These are phyloP conservation scores for Teleopsis dalmanni DNA, from an alignment of 1,140 invertebrate species.

Conservation along the genomic window DNA sequence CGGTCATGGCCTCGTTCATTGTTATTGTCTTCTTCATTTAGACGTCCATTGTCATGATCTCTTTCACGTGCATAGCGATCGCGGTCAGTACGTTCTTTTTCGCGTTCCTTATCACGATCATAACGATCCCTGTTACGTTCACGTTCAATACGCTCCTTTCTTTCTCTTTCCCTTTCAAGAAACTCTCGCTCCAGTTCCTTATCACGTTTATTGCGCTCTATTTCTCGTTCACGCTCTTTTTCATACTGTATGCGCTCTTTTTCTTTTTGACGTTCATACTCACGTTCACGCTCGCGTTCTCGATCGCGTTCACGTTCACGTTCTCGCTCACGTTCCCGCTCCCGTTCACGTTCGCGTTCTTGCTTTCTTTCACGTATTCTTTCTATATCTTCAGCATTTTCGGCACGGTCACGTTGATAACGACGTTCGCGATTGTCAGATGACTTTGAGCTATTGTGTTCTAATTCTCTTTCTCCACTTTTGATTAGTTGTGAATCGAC, in stretches of 20 bases:
- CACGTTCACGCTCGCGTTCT: conserved; percentile 1
- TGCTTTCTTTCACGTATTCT: conserved; percentile 18
- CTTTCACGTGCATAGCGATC: conserved; percentile 11
- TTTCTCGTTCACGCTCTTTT: conserved; percentile 15
- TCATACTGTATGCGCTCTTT: conserved; percentile 14
- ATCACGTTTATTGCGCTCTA: conserved; percentile 9
- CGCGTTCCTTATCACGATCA: conserved; percentile 16
- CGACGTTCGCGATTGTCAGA: background rate
- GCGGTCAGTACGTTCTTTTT: conserved; percentile 7
- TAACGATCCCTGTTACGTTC: conserved; percentile 9
- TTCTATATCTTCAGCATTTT: conserved; percentile 19
- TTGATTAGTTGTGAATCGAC: background rate
- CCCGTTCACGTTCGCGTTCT: conserved; percentile 23
- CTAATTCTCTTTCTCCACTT: conserved; percentile 13
- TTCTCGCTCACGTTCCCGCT: conserved; percentile 21
- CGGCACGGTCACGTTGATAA: too few species aligned
- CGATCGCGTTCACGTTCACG: conserved; percentile 13
- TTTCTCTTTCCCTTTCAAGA: conserved; percentile 41
- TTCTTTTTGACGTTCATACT: conserved; percentile 36
- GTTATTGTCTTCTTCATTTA: conserved; percentile 37
- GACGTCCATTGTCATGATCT: conserved; percentile 10
- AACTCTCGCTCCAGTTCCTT: conserved; percentile 16
- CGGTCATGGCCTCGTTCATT: conserved; percentile 12
- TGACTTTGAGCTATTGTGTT: background rate
- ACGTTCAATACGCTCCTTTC: conserved; percentile 1